Conservation (phyloP, 1,140 invertebrate species). For the Lethrus apterus region DNA sequence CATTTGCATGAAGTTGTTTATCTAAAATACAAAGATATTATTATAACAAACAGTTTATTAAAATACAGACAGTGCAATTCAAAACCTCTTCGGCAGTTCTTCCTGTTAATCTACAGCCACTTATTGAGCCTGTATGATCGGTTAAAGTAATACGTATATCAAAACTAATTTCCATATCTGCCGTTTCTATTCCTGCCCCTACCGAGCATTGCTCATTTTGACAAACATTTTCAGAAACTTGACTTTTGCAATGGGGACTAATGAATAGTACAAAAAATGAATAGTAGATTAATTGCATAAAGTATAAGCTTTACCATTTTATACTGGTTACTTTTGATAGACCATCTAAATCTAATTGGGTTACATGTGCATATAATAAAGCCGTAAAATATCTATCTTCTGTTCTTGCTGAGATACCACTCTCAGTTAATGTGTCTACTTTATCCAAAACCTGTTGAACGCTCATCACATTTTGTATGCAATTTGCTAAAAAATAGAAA, state of each 20-base stretch:
- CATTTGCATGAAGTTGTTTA: constrained; percentile 39
- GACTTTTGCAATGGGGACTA: constrained; percentile 21
- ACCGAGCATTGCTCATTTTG: constrained; percentile 32
- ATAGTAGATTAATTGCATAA: constrained; percentile 10
- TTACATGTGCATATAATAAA: constrained; percentile 43
- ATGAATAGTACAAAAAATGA: constrained; percentile 12
- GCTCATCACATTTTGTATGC: constrained; percentile 44
- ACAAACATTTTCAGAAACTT: constrained; percentile 24
- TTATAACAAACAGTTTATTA: background rate
- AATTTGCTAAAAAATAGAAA: constrained; percentile 30
- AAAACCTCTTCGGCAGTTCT: constrained; percentile 41
- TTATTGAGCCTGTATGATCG: constrained; percentile 49
- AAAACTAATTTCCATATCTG: constrained; percentile 36
- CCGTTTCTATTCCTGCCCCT: constrained; percentile 19
- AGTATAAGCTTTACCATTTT: constrained; percentile 30
- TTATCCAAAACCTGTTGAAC: constrained; percentile 44
- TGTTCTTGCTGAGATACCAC: background rate
- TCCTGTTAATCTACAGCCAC: constrained; percentile 43
- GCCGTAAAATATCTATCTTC: constrained; percentile 43
- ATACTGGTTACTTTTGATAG: constrained; percentile 27
- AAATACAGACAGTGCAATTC: constrained; percentile 33
- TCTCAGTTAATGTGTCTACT: constrained; percentile 30
- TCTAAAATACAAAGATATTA: constrained; percentile 27
- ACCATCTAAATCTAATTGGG: constrained; percentile 46
- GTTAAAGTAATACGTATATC: constrained; percentile 45